phyloP scores from a whole-genome alignment of 1,140 invertebrate genomes.

The Eumeta japonica region DNA sequence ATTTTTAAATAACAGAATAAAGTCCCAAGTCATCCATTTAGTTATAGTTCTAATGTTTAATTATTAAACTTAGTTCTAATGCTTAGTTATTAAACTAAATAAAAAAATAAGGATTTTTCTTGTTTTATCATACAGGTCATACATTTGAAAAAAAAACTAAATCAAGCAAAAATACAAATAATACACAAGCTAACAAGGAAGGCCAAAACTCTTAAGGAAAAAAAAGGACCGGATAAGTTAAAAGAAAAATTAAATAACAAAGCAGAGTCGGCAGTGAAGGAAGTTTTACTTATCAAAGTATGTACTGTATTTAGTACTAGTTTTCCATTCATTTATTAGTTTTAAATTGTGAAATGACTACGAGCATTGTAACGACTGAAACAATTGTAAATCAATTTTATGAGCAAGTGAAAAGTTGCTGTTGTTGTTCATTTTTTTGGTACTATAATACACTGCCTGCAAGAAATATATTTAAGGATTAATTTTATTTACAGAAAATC shows the following conservation, averaged over 20 bases:
- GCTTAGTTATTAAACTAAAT: neutral
- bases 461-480: neutral
- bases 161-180: constrained; percentile 41
- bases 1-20: no score
- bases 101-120: constrained; percentile 3
- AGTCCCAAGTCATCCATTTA: neutral
- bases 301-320: neutral
- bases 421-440: neutral
- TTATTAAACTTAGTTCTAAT: neutral
- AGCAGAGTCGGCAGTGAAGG: constrained; percentile 40
- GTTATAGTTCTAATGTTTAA: neutral
- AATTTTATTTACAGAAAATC: constrained; percentile 38
- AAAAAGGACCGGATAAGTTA: constrained; percentile 29
- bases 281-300: constrained; percentile 49
- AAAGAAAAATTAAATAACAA: constrained; percentile 38
- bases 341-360: no score
- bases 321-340: no score
- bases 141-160: constrained; percentile 38
- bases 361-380: no score
- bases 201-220: constrained; percentile 36
- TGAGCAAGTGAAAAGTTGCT: neutral
- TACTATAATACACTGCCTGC: neutral
- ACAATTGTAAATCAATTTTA: neutral
- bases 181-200: constrained; percentile 48
- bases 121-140: constrained; percentile 39